These are phyloP conservation scores for Brachyhypopomus occidentalis DNA, from an alignment of 2,113 vertebrate genomes.

Conservation along the genomic window DNA sequence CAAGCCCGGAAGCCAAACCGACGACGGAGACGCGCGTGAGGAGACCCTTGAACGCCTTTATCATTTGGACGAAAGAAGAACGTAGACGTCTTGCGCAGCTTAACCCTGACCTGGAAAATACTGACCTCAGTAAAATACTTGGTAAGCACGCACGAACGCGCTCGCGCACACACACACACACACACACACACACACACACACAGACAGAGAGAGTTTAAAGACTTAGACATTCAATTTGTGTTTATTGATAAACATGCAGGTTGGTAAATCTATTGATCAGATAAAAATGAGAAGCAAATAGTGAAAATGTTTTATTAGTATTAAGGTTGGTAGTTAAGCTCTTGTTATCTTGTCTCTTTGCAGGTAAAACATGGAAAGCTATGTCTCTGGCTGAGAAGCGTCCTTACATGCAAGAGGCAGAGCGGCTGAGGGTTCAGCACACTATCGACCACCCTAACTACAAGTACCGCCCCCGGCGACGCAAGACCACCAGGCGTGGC, in stretches of 20 bases:
- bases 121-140: slow-evolving; percentile 82
- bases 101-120: slow-evolving; percentile 80
- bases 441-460: slow-evolving; percentile 96
- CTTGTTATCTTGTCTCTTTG: neutral
- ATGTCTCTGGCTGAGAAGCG: slow-evolving; percentile 90
- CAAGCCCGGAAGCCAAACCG: slow-evolving; percentile 80
- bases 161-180: neutral
- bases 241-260: no score
- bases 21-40: slow-evolving; percentile 68
- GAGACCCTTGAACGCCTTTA: slow-evolving; percentile 82
- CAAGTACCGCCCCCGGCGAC: slow-evolving; percentile 91
- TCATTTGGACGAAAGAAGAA: slow-evolving; percentile 84
- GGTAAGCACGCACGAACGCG: slow-evolving; percentile 63
- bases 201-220: no score
- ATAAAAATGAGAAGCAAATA: no score
- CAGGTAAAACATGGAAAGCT: slow-evolving; percentile 94
- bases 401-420: slow-evolving; percentile 96
- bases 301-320: no score
- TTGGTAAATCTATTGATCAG: no score
- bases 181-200: neutral
- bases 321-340: neutral
- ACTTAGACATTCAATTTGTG: no score
- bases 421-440: slow-evolving; percentile 92
- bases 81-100: slow-evolving; percentile 74
- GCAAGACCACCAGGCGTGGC: slow-evolving; percentile 88